Evolutionary conservation across 2,797 vertebrate genomes (phyloP).

Genomic region (Pangasius krempfi): DNA sequence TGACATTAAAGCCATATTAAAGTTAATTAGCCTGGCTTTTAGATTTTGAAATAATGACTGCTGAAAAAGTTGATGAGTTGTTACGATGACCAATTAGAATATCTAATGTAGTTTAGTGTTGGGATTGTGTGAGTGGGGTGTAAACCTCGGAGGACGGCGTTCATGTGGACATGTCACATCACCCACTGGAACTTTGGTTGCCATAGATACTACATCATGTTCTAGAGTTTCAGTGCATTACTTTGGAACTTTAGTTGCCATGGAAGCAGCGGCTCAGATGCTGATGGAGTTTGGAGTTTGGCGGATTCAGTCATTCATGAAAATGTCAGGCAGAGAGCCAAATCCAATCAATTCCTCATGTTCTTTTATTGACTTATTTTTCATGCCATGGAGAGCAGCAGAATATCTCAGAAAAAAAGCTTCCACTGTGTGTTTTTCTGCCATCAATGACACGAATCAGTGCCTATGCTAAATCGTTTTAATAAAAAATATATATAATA

Average conservation of each 20-base stretch:
- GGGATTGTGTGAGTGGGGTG: neutral
- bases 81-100: neutral
- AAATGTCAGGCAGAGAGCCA: conserved; percentile 40
- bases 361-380: conserved; percentile 32
- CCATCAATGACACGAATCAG: neutral
- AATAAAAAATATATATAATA: conserved; percentile 9
- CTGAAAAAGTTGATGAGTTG: conserved; percentile 6
- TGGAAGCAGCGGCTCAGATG: conserved; percentile 50
- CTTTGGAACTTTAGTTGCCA: conserved; percentile 56
- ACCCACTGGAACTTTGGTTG: conserved; percentile 51
- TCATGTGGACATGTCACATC: conserved; percentile 20
- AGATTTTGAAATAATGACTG: conserved; percentile 20
- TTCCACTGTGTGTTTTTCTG: neutral
- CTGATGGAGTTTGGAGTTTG: conserved; percentile 27
- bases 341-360: conserved; percentile 30
- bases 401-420: neutral
- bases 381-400: conserved; percentile 23
- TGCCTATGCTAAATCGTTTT: conserved; percentile 6
- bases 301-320: conserved; percentile 43
- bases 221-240: conserved; percentile 35
- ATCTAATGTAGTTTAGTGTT: conserved; percentile 21
- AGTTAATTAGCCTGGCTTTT: conserved; percentile 18
- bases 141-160: neutral
- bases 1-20: neutral
- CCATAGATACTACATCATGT: conserved; percentile 50